Conservation (phyloP, 2,797 vertebrate species). For the Picus viridis region DNA sequence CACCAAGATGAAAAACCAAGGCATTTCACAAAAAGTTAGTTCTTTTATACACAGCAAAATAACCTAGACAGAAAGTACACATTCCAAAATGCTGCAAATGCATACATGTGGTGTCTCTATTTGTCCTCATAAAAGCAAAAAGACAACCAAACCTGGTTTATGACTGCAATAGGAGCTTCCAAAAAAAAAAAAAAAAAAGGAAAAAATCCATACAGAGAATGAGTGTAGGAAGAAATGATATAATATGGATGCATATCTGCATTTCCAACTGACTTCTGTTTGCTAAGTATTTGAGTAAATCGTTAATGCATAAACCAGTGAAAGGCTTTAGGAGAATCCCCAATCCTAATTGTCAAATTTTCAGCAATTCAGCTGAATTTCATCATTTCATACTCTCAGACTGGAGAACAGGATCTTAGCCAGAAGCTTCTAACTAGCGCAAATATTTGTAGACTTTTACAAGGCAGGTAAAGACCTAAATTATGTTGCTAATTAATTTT, state of each 20-base stretch:
- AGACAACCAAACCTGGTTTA: neutral
- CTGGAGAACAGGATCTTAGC: conserved; percentile 59
- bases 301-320: fast-evolving
- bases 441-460: conserved; percentile 77
- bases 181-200: neutral
- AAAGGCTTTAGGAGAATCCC: neutral
- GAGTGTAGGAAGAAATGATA: neutral
- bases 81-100: neutral
- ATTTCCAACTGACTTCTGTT: neutral
- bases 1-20: neutral
- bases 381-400: conserved; percentile 34
- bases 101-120: too few species aligned
- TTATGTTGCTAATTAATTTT: conserved; percentile 85
- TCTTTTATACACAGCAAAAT: neutral
- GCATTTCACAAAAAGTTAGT: neutral
- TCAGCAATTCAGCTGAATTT: neutral
- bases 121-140: neutral
- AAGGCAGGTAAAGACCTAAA: conserved; percentile 79
- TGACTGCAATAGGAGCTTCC: neutral
- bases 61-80: neutral
- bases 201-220: neutral
- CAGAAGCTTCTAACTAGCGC: conserved; percentile 75
- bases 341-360: neutral
- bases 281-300: neutral
- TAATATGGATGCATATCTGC: neutral